Evolutionary conservation across 2,113 vertebrate genomes (phyloP).

Genomic region (Ceyx cyanopectus): DNA sequence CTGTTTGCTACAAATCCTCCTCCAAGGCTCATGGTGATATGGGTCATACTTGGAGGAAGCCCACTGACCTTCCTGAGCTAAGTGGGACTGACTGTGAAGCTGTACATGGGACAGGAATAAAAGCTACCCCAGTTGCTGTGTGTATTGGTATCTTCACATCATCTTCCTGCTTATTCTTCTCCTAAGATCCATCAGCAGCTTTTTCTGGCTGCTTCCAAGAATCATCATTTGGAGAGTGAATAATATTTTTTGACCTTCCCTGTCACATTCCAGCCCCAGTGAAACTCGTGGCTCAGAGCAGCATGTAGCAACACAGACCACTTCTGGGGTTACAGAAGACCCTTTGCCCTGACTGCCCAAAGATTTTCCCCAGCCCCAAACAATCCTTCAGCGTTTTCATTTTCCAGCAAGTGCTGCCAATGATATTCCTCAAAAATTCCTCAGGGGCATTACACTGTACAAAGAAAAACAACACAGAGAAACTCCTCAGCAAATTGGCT

Average conservation of each 20-base stretch:
- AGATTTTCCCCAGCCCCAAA: background rate
- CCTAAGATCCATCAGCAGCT: background rate
- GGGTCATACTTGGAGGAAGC: background rate
- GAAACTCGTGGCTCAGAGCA: background rate
- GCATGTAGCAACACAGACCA: background rate
- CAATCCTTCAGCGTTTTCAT: background rate
- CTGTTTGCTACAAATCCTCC: background rate
- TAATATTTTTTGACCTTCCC: background rate
- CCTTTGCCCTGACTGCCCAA: background rate
- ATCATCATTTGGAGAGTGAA: background rate
- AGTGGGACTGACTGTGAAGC: background rate
- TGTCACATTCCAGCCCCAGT: background rate
- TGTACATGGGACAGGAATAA: accelerated
- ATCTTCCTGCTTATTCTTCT: background rate
- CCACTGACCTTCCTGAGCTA: background rate
- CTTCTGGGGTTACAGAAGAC: background rate
- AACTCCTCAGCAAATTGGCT: background rate
- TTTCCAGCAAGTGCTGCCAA: background rate
- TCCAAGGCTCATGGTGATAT: background rate
- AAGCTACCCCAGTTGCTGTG: background rate
- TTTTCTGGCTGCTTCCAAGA: background rate
- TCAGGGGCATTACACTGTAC: background rate
- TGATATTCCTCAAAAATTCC: background rate
- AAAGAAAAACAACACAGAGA: background rate
- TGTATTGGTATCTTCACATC: background rate